phyloP scores from a whole-genome alignment of 2,797 vertebrate genomes.

The Crenichthys baileyi region DNA sequence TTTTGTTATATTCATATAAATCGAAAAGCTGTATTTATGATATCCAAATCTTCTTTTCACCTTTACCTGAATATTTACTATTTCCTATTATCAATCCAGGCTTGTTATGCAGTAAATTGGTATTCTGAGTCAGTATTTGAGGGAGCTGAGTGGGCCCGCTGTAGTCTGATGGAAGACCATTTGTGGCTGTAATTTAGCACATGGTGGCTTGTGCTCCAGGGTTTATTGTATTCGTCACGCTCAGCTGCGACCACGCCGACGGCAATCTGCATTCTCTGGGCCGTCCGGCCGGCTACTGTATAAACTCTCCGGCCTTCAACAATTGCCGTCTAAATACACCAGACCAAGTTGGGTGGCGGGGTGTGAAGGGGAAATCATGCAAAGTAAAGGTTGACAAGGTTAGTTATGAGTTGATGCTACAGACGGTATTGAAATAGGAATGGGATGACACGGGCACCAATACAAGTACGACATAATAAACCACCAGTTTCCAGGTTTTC shows the following conservation, averaged over 20 bases:
- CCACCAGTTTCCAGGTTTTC: background rate
- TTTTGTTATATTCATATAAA: background rate
- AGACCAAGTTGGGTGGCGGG: constrained; percentile 32
- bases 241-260: constrained; percentile 53
- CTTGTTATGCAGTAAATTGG: constrained; percentile 63
- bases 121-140: constrained; percentile 35
- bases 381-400: constrained; percentile 16
- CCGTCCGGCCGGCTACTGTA: constrained; percentile 34
- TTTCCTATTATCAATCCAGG: constrained; percentile 35
- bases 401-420: background rate
- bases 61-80: constrained; percentile 38
- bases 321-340: constrained; percentile 47
- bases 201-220: constrained; percentile 70
- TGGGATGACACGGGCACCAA: background rate
- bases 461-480: background rate
- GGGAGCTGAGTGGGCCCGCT: constrained; percentile 49
- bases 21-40: background rate
- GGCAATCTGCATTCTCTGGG: constrained; percentile 63
- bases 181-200: constrained; percentile 82
- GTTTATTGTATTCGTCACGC: constrained; percentile 76
- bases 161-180: constrained; percentile 63
- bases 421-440: background rate
- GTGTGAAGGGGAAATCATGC: background rate
- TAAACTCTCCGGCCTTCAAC: constrained; percentile 56
- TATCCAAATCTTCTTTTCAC: constrained; percentile 34